phyloP scores from a whole-genome alignment of 1,140 invertebrate genomes.

The Hydropsyche tenuis region DNA sequence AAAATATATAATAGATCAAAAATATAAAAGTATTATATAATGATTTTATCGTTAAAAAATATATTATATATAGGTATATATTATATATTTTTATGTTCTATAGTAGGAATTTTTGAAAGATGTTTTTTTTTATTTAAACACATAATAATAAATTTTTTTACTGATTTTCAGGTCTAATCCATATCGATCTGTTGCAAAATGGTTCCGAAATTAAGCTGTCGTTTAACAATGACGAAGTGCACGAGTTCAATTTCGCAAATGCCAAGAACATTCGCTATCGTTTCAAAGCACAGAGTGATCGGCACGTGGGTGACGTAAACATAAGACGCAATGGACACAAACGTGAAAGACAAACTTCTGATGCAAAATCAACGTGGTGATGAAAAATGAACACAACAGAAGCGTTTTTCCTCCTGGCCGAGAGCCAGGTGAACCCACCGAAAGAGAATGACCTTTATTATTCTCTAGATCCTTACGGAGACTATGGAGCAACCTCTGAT shows the following conservation, averaged over 20 bases:
- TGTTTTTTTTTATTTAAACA: too few relatives aligned
- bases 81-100: too few relatives aligned
- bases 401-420: conserved; percentile 39
- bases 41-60: too few relatives aligned
- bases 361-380: conserved; percentile 6
- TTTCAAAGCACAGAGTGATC: conserved; percentile 6
- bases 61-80: too few relatives aligned
- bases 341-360: neutral
- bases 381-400: conserved; percentile 48
- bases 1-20: too few relatives aligned
- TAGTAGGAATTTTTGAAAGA: too few relatives aligned
- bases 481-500: conserved; percentile 15
- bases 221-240: too few relatives aligned
- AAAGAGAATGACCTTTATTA: conserved; percentile 44
- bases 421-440: conserved; percentile 43
- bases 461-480: conserved; percentile 38
- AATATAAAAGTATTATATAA: too few relatives aligned
- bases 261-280: conserved; percentile 6
- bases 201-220: too few relatives aligned
- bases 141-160: too few relatives aligned
- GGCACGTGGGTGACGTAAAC: conserved; percentile 28
- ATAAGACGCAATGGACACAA: neutral
- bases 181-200: too few relatives aligned
- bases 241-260: neutral
- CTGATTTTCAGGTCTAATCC: too few relatives aligned